Evolutionary conservation across 2,797 vertebrate species (phyloP).

Genomic region (Crax fasciolata): DNA sequence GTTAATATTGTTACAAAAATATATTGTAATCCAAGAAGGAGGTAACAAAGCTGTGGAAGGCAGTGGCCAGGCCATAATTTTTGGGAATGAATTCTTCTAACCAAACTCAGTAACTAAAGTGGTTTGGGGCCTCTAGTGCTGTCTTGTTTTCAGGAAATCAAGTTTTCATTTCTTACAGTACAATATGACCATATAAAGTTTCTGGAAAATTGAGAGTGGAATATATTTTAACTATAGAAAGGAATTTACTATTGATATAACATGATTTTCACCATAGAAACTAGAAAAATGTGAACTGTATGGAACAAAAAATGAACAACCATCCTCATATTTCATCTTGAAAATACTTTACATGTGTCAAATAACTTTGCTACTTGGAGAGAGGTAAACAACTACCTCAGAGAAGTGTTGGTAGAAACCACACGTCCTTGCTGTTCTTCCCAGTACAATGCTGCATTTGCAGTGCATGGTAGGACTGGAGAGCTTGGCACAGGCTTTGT

Average conservation of each 20-base stretch:
- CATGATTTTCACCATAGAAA: not conserved
- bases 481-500: not conserved
- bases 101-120: not conserved
- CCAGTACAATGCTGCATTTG: not conserved
- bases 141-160: not conserved
- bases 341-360: not conserved
- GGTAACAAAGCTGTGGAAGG: not conserved
- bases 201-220: not conserved
- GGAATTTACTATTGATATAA: constrained; percentile 1
- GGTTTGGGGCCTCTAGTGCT: not conserved
- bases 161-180: not conserved
- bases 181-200: not conserved
- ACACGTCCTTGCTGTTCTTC: not conserved
- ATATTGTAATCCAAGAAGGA: not conserved
- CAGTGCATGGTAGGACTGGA: not conserved
- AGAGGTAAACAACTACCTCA: not conserved
- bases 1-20: not conserved
- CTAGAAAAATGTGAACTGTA: not conserved
- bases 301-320: not conserved
- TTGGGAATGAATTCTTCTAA: not conserved
- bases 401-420: not conserved
- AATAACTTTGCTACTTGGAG: not conserved
- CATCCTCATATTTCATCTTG: not conserved
- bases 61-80: not conserved
- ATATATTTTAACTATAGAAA: constrained; percentile 4